Evolutionary conservation across 2,113 vertebrate species (phyloP).

Genomic region (Ctenomys sociabilis): DNA sequence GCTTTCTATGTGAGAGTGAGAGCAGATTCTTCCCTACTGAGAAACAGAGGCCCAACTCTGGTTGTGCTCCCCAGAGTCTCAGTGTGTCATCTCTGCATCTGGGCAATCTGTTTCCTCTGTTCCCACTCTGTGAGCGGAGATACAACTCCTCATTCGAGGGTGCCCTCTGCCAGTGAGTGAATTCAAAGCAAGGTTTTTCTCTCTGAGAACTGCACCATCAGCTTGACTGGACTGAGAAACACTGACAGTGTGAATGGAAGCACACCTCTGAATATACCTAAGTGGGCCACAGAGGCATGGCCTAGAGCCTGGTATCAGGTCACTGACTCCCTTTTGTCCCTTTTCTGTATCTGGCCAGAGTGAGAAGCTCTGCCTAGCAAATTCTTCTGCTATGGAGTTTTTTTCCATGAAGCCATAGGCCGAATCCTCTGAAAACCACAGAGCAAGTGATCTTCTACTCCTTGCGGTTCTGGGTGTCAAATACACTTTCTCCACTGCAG

Average conservation of each 20-base stretch:
- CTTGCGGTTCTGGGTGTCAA: background rate
- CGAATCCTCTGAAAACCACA: background rate
- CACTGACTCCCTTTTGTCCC: background rate
- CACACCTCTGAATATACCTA: background rate
- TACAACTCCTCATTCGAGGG: background rate
- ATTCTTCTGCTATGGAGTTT: background rate
- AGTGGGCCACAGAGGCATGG: background rate
- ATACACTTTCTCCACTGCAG: background rate
- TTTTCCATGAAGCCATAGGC: background rate
- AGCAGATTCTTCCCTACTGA: background rate
- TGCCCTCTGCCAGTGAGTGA: background rate
- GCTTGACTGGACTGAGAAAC: background rate
- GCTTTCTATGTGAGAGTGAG: background rate
- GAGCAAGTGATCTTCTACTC: background rate
- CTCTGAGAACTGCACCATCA: background rate
- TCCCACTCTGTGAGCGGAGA: background rate
- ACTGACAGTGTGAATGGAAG: background rate
- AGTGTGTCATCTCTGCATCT: rapidly evolving
- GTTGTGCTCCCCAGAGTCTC: background rate
- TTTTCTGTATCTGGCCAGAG: background rate
- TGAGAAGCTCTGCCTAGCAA: background rate
- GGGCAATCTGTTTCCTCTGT: background rate
- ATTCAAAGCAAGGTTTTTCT: background rate
- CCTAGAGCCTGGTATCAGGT: background rate
- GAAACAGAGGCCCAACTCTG: background rate